These are phyloP conservation scores for Sussaba pulchella DNA, from an alignment of 2,888 invertebrate genomes.

Conservation along the genomic window DNA sequence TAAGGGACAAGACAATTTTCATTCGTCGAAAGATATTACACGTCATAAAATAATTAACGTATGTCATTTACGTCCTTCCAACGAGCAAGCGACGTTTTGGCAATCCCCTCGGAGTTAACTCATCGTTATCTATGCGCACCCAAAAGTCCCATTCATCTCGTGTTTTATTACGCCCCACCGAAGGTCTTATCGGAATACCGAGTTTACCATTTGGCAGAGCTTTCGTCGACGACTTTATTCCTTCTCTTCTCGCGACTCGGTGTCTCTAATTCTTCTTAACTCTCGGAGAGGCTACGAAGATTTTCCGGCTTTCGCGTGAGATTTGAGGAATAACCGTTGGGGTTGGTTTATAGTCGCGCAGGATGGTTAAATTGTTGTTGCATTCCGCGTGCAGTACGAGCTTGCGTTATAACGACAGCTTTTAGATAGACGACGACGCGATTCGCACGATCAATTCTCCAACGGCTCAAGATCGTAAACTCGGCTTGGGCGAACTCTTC, in stretches of 20 bases:
- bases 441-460: conserved; percentile 54
- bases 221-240: conserved; percentile 11
- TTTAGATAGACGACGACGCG: conserved; percentile 52
- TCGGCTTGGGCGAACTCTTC: conserved; percentile 29
- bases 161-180: not conserved
- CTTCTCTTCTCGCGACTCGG: not conserved
- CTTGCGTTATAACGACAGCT: conserved; percentile 23
- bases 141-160: not conserved
- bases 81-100: not conserved
- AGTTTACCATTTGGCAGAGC: conserved; percentile 15
- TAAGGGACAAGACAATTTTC: too few relatives aligned
- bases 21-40: too few relatives aligned
- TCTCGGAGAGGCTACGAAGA: not conserved
- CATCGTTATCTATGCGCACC: not conserved
- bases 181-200: not conserved
- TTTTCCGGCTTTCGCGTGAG: conserved; percentile 4
- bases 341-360: not conserved
- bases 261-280: conserved; percentile 18
- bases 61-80: not conserved
- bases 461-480: conserved; percentile 53
- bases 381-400: conserved; percentile 8
- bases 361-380: conserved; percentile 15
- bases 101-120: not conserved
- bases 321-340: not conserved
- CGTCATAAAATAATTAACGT: too few relatives aligned